Conservation (phyloP, 2,113 vertebrate genomes). For the Laterallus jamaicensis region DNA sequence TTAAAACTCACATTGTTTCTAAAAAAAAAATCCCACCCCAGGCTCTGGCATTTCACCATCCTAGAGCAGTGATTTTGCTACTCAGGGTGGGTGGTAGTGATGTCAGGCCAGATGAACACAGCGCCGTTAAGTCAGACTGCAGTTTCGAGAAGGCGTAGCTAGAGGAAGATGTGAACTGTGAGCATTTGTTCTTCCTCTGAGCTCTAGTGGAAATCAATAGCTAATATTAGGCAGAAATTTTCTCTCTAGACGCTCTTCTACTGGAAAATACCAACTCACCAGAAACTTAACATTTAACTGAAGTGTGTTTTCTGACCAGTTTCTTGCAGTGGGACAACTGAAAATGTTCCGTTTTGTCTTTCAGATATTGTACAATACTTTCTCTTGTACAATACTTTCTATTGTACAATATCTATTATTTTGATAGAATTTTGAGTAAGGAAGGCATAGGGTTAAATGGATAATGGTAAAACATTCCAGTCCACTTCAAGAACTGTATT, state of each 20-base stretch:
- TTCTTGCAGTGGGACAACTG: not conserved
- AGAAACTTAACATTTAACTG: not conserved
- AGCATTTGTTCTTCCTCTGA: not conserved
- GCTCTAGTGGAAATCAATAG: not conserved
- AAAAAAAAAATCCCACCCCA: not conserved
- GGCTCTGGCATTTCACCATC: not conserved
- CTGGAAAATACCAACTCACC: not conserved
- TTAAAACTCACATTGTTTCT: not conserved
- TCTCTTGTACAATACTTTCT: too few species aligned
- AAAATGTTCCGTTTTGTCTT: not conserved
- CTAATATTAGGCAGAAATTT: not conserved
- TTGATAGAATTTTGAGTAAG: not conserved
- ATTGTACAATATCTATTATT: not conserved
- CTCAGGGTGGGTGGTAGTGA: not conserved
- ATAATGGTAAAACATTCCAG: not conserved
- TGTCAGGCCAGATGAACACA: not conserved
- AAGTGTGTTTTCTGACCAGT: not conserved
- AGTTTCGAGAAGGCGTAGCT: not conserved
- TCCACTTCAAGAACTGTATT: not conserved
- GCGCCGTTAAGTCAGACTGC: not conserved
- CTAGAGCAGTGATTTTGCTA: not conserved
- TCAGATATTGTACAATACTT: not conserved
- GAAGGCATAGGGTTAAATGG: not conserved
- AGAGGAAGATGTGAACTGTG: not conserved
- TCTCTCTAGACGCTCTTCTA: not conserved